Evolutionary conservation across 2,113 vertebrate species (phyloP).

Genomic region (Eolophus roseicapilla): DNA sequence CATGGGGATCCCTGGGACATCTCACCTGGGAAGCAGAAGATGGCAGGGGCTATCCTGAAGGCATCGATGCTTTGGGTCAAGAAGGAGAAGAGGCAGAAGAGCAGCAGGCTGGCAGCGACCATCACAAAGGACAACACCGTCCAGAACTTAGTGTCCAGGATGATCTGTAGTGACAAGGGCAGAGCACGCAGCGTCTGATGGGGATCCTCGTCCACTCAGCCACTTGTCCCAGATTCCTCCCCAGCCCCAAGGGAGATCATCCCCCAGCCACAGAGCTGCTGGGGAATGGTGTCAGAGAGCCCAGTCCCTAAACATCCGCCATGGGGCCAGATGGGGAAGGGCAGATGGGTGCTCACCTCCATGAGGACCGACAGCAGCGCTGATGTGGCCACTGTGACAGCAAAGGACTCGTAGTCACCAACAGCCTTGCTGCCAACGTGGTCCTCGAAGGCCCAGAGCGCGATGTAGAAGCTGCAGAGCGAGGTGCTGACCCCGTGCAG

Average conservation of each 20-base stretch:
- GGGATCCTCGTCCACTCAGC: not conserved
- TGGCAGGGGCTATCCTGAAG: slow-evolving; percentile 65
- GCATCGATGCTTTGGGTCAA: slow-evolving; percentile 74
- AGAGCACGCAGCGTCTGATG: not conserved
- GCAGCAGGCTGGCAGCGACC: slow-evolving; percentile 69
- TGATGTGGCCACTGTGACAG: slow-evolving; percentile 76
- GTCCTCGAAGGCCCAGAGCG: slow-evolving; percentile 74
- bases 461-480: slow-evolving; percentile 80
- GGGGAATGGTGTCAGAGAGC: not conserved
- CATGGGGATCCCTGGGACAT: not conserved
- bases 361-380: slow-evolving; percentile 72
- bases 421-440: not conserved
- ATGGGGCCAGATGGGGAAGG: not conserved
- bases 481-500: slow-evolving; percentile 81
- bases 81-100: slow-evolving; percentile 76
- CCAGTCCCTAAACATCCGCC: not conserved
- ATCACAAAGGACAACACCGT: slow-evolving; percentile 71
- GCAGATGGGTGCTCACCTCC: slow-evolving; percentile 74
- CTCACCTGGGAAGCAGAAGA: slow-evolving; percentile 87
- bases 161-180: slow-evolving; percentile 66
- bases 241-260: not conserved
- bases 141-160: slow-evolving; percentile 83
- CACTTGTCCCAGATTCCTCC: not conserved
- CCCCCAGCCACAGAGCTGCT: not conserved
- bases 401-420: slow-evolving; percentile 84